These are phyloP conservation scores for Microtus montanus DNA, from an alignment of 2,113 vertebrate genomes.

Conservation along the genomic window DNA sequence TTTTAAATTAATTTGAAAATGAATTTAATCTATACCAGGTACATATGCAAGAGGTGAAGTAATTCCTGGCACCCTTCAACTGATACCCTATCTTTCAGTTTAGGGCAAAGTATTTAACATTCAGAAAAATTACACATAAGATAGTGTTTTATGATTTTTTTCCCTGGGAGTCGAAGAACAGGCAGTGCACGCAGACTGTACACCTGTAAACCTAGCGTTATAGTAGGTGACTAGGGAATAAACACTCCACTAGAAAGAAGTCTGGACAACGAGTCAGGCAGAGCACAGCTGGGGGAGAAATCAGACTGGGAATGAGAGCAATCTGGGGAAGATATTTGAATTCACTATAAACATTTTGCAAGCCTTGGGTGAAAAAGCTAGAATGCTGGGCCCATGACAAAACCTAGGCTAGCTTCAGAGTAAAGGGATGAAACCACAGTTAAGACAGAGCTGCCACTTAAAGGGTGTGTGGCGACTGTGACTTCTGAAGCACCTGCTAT, in stretches of 20 bases:
- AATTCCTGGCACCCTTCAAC: conserved; percentile 85
- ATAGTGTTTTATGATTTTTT: conserved; percentile 83
- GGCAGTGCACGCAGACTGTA: conserved; percentile 82
- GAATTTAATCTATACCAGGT: conserved; percentile 85
- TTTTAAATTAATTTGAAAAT: conserved; percentile 85
- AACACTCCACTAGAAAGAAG: conserved; percentile 80
- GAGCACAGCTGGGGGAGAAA: conserved; percentile 87
- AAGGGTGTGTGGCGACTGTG: conserved; percentile 6
- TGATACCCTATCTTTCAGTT: conserved; percentile 83
- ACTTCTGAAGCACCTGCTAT: conserved; percentile 35
- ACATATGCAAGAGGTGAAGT: conserved; percentile 84
- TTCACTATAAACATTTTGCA: conserved; percentile 83
- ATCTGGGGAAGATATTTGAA: conserved; percentile 84
- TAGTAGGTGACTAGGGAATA: conserved; percentile 86
- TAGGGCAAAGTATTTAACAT: conserved; percentile 78
- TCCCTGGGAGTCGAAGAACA: conserved; percentile 80
- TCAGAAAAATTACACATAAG: conserved; percentile 80
- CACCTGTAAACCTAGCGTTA: conserved; percentile 86
- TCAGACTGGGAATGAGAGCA: conserved; percentile 81
- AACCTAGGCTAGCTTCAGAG: conserved; percentile 54
- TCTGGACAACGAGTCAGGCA: conserved; percentile 86
- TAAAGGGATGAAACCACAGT: conserved; percentile 44
- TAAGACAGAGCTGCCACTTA: conserved; percentile 6
- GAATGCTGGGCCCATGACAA: conserved; percentile 72
- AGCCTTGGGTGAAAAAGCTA: conserved; percentile 73